Evolutionary conservation across 2,797 vertebrate genomes (phyloP).

Genomic region (Spinus pinus): DNA sequence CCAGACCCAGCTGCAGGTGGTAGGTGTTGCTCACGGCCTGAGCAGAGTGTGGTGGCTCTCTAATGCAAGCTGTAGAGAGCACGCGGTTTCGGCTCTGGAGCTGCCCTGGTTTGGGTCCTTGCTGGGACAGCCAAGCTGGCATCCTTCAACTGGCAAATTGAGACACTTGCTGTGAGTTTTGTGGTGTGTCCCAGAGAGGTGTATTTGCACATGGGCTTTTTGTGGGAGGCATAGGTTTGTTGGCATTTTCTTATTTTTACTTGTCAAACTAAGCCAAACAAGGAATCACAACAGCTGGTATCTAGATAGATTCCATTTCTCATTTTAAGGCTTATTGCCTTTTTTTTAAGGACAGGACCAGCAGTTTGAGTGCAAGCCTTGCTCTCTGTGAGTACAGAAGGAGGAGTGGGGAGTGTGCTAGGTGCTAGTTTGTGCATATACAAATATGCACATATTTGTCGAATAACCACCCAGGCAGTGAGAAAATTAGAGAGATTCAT

Average conservation of each 20-base stretch:
- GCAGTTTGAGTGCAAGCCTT: not conserved
- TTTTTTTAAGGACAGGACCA: not conserved
- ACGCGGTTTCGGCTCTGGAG: not conserved
- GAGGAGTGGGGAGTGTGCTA: not conserved
- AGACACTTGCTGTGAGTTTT: not conserved
- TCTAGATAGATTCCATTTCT: not conserved
- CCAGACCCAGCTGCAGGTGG: not conserved
- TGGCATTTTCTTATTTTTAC: not conserved
- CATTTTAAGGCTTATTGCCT: not conserved
- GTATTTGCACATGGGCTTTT: not conserved
- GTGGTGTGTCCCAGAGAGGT: not conserved
- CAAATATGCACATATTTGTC: not conserved
- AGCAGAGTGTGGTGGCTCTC: not conserved
- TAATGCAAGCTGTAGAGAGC: not conserved
- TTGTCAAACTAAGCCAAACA: not conserved
- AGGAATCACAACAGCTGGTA: not conserved
- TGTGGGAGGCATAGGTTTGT: not conserved
- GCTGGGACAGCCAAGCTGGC: not conserved
- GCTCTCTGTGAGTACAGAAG: not conserved
- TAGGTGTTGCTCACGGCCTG: not conserved
- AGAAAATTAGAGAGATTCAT: not conserved
- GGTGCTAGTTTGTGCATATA: fast-evolving
- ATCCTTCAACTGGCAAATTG: fast-evolving
- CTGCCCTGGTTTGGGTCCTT: not conserved
- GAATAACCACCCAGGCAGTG: not conserved